Percentiles rank a stretch among this genome's conserved stretches.
These are phyloP conservation scores for Thalpophila matura DNA, from an alignment of 2,888 invertebrate genomes.

Conservation along the genomic window DNA sequence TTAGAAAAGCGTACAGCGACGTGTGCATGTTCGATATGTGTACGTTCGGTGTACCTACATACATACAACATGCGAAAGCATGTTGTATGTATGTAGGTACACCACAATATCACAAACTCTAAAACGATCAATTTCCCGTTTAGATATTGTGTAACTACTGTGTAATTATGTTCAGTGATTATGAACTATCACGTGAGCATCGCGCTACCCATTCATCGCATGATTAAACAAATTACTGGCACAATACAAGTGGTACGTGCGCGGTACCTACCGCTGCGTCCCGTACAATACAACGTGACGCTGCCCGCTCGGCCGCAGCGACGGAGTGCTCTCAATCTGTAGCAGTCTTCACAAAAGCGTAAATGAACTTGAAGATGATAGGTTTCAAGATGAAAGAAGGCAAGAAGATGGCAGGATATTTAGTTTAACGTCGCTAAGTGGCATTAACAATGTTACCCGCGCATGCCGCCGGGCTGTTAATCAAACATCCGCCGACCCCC, in stretches of 20 bases:
- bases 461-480: constrained; percentile 6
- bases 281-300: constrained; percentile 13
- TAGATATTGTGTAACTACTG: constrained; percentile 14
- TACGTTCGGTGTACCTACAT: too few relatives aligned
- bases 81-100: not conserved
- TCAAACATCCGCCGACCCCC: constrained; percentile 1
- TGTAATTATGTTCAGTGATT: constrained; percentile 31
- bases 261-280: not conserved
- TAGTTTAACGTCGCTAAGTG: constrained; percentile 10
- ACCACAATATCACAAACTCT: not conserved
- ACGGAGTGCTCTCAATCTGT: constrained; percentile 23
- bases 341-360: constrained; percentile 20
- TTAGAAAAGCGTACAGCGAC: too few relatives aligned
- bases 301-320: too few relatives aligned
- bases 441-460: constrained; percentile 21
- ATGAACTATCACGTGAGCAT: constrained; percentile 11
- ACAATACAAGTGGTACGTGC: not conserved
- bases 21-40: too few relatives aligned
- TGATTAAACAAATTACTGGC: constrained; percentile 19
- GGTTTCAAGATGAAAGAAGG: too few relatives aligned
- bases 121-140: constrained; percentile 13
- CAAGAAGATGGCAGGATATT: constrained; percentile 1
- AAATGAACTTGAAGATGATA: constrained; percentile 25
- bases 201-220: constrained; percentile 15
- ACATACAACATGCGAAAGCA: too few relatives aligned